Evolutionary conservation across 2,113 vertebrate genomes (phyloP).

Genomic region (Odocoileus virginianus): DNA sequence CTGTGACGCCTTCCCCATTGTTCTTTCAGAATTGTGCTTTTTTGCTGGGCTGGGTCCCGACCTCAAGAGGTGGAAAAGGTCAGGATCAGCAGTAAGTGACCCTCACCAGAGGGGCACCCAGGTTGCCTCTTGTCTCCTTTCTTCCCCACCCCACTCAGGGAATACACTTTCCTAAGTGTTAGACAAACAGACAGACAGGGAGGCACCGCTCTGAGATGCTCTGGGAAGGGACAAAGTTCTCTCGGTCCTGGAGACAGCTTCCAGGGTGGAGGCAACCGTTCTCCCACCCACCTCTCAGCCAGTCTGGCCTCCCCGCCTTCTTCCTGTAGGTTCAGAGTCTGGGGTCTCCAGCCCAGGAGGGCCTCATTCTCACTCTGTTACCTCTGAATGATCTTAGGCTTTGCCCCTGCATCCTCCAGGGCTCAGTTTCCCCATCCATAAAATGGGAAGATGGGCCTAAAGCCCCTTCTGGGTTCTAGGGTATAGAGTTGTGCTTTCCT

Average conservation of each 20-base stretch:
- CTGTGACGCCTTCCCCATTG: fast-evolving
- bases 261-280: background rate
- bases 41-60: fast-evolving
- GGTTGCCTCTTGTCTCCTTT: background rate
- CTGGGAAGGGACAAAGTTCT: background rate
- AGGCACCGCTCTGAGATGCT: background rate
- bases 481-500: background rate
- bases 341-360: background rate
- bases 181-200: background rate
- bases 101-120: background rate
- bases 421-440: background rate
- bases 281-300: background rate
- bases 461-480: background rate
- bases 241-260: background rate
- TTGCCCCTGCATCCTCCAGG: background rate
- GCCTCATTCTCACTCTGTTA: background rate
- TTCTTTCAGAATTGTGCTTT: background rate
- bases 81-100: background rate
- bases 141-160: background rate
- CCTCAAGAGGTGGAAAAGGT: background rate
- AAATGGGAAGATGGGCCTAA: background rate
- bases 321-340: background rate
- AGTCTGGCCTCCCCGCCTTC: background rate
- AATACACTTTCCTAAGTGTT: background rate
- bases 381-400: background rate